A percentile compares a stretch with the other conserved stretches of the same genome.
These are phyloP conservation scores for Drosophila ficusphila DNA, from an alignment of 1,140 invertebrate genomes.

Conservation along the genomic window DNA sequence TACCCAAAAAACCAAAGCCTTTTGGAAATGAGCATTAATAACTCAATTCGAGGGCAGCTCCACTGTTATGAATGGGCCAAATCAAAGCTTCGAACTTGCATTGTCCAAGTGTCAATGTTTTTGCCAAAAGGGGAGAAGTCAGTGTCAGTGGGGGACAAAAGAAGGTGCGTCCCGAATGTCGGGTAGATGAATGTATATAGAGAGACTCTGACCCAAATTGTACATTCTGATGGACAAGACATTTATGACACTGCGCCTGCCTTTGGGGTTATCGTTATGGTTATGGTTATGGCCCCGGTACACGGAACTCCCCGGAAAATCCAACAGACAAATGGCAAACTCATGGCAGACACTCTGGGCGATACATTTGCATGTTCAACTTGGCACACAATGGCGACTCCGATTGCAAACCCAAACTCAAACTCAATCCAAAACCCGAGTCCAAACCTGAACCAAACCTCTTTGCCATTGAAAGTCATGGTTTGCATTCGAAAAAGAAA, in stretches of 20 bases:
- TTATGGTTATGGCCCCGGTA: slow-evolving; percentile 58
- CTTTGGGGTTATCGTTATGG: slow-evolving; percentile 32
- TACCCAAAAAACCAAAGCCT: slow-evolving; percentile 29
- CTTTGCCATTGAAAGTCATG: slow-evolving; percentile 62
- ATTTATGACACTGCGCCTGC: slow-evolving; percentile 57
- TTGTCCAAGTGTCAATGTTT: slow-evolving; percentile 56
- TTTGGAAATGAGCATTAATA: slow-evolving; percentile 51
- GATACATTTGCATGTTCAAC: slow-evolving; percentile 69
- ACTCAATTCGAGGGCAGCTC: slow-evolving; percentile 27
- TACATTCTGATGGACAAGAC: slow-evolving; percentile 66
- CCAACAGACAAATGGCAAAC: slow-evolving; percentile 13
- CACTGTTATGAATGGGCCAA: slow-evolving; percentile 33
- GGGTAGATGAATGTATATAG: slow-evolving; percentile 1
- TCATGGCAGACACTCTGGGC: slow-evolving; percentile 29
- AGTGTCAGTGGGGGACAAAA: slow-evolving; percentile 6
- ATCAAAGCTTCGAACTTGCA: slow-evolving; percentile 57
- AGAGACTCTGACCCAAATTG: slow-evolving; percentile 63
- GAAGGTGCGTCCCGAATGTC: slow-evolving; percentile 42
- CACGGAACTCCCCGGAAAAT: slow-evolving; percentile 59
- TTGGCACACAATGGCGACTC: slow-evolving; percentile 50
- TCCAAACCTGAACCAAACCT: neutral
- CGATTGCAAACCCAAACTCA: slow-evolving; percentile 39
- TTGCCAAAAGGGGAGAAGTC: slow-evolving; percentile 12
- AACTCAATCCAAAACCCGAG: slow-evolving; percentile 5
- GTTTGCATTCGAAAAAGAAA: slow-evolving; percentile 33